Percentiles rank a stretch among this genome's conserved stretches.
Conservation (phyloP, 2,888 invertebrate species). For the Amphipyra berbera region DNA sequence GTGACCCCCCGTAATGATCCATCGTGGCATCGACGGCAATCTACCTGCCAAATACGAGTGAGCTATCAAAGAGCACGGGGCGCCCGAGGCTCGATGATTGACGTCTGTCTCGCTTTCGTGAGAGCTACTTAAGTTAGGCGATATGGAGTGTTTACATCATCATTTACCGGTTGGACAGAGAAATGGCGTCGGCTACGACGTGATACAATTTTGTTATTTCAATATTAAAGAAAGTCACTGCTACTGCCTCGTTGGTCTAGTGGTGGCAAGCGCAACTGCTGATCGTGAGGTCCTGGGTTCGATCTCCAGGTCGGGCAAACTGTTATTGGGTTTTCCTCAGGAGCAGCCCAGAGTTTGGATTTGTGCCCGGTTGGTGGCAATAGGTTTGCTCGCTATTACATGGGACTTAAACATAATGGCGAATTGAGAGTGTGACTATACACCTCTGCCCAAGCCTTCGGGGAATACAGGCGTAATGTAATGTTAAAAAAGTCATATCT, state of each 20-base stretch:
- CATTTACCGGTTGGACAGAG: slow-evolving; percentile 14
- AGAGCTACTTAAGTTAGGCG: slow-evolving; percentile 48
- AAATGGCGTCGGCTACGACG: slow-evolving; percentile 9
- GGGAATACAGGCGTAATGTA: too few relatives aligned
- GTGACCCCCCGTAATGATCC: slow-evolving; percentile 43
- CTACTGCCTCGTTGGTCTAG: too few relatives aligned
- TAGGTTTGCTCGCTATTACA: too few relatives aligned
- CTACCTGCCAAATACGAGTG: slow-evolving; percentile 78
- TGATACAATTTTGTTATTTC: slow-evolving; percentile 14
- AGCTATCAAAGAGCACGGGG: slow-evolving; percentile 74
- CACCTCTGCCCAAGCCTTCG: too few relatives aligned
- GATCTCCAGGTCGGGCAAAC: too few relatives aligned
- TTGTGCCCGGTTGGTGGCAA: too few relatives aligned
- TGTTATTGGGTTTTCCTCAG: too few relatives aligned
- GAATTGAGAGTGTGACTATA: too few relatives aligned
- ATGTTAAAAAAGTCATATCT: slow-evolving; percentile 1
- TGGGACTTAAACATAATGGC: too few relatives aligned
- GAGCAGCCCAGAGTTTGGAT: too few relatives aligned
- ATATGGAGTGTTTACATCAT: slow-evolving; percentile 42
- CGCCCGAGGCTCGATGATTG: slow-evolving; percentile 72
- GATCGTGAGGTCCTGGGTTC: too few relatives aligned
- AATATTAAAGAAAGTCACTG: slow-evolving; percentile 6
- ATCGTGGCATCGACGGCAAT: slow-evolving; percentile 64
- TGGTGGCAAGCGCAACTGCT: too few relatives aligned
- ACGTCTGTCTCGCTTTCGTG: slow-evolving; percentile 45